phyloP scores from a whole-genome alignment of 1,140 invertebrate genomes.

The Ips nitidus region DNA sequence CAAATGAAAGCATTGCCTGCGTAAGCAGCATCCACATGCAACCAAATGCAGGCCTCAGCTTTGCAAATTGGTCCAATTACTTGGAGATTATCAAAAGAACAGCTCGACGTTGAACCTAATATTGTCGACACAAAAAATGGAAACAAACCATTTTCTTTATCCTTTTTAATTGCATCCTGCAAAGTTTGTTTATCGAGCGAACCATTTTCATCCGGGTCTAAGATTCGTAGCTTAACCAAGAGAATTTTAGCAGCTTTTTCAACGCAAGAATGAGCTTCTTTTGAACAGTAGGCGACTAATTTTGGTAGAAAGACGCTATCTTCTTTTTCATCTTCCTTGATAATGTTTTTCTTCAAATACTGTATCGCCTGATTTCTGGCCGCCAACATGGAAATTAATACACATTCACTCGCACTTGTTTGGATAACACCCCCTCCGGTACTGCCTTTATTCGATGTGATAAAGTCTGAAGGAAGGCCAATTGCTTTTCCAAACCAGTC shows the following conservation, averaged over 20 bases:
- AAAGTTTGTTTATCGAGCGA: conserved; percentile 75
- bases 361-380: conserved; percentile 86
- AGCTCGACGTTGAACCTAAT: conserved; percentile 79
- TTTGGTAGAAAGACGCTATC: conserved; percentile 85
- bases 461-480: conserved; percentile 84
- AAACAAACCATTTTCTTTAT: conserved; percentile 74
- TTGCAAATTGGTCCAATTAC: conserved; percentile 81
- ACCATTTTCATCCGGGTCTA: conserved; percentile 84
- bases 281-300: conserved; percentile 93
- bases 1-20: conserved; percentile 84
- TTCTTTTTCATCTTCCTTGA: conserved; percentile 66
- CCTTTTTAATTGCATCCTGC: conserved; percentile 70
- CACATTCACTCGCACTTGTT: conserved; percentile 91
- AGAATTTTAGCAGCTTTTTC: conserved; percentile 95
- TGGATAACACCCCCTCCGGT: conserved; percentile 91
- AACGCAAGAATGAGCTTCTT: conserved; percentile 94
- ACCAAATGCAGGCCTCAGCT: conserved; percentile 65
- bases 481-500: conserved; percentile 97
- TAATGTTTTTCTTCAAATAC: conserved; percentile 62
- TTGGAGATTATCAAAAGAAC: conserved; percentile 78
- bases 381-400: conserved; percentile 84
- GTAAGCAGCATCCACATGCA: conserved; percentile 80
- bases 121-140: conserved; percentile 86
- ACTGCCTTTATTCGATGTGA: conserved; percentile 72
- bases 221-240: conserved; percentile 82